Evolutionary conservation across 2,888 invertebrate species (phyloP).

Genomic region (Onchidella celtica): DNA sequence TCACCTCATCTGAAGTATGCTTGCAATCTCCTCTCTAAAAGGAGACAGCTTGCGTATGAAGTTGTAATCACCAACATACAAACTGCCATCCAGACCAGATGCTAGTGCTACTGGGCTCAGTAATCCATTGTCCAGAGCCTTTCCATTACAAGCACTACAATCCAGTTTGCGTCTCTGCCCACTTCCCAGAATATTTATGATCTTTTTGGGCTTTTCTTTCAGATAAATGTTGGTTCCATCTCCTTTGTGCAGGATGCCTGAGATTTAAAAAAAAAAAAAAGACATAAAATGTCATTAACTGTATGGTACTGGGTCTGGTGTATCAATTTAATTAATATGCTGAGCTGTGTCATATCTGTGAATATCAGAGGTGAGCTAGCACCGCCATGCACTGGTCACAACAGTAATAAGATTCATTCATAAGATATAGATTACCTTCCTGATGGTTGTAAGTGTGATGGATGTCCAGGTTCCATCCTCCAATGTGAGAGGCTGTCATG

Average conservation of each 20-base stretch:
- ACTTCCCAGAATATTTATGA: slow-evolving; percentile 84
- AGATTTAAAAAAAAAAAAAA: slow-evolving; percentile 39
- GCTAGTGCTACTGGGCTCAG: slow-evolving; percentile 96
- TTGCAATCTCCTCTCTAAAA: slow-evolving; percentile 83
- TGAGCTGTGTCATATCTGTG: too few relatives aligned
- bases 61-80: slow-evolving; percentile 98
- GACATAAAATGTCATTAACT: background rate
- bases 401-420: too few relatives aligned
- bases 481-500: slow-evolving; percentile 97
- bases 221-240: slow-evolving; percentile 97
- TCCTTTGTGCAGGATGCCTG: slow-evolving; percentile 97
- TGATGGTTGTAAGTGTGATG: slow-evolving; percentile 99
- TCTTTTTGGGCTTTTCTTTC: slow-evolving; percentile 92
- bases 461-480: slow-evolving; percentile 98
- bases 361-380: too few relatives aligned
- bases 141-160: slow-evolving; percentile 88
- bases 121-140: slow-evolving; percentile 84
- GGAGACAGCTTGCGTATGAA: slow-evolving; percentile 81
- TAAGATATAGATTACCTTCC: too few relatives aligned
- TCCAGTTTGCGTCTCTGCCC: slow-evolving; percentile 88
- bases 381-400: too few relatives aligned
- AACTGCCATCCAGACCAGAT: slow-evolving; percentile 96
- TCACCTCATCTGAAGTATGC: slow-evolving; percentile 81
- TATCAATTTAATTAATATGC: too few relatives aligned
- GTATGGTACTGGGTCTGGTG: too few relatives aligned